phyloP scores from a whole-genome alignment of 1,140 invertebrate species.

The Eueides isabella region DNA sequence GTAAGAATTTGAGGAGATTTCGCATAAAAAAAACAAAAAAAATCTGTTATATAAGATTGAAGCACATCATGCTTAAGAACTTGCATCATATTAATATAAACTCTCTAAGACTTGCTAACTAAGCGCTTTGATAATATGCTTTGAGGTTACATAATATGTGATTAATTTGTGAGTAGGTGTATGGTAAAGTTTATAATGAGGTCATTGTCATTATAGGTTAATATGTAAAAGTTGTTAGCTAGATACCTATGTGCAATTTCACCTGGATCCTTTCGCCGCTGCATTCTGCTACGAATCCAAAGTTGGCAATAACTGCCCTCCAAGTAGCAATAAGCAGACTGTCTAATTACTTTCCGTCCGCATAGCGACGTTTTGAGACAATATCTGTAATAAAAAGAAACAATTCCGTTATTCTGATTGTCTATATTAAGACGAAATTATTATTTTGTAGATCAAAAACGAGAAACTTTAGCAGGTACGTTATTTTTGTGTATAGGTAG shows the following conservation, averaged over 20 bases:
- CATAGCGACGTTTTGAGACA: slow-evolving; percentile 90
- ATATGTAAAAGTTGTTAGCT: slow-evolving; percentile 56
- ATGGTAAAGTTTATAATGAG: neutral
- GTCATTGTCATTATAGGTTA: slow-evolving; percentile 23
- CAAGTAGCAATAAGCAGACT: slow-evolving; percentile 93
- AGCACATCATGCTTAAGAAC: neutral
- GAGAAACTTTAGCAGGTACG: no score
- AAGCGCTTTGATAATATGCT: neutral
- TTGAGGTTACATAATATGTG: neutral
- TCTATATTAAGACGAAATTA: no score
- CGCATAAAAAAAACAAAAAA: no score
- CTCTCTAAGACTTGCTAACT: neutral
- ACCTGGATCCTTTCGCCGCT: slow-evolving; percentile 79
- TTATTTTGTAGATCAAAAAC: no score
- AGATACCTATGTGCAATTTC: slow-evolving; percentile 74
- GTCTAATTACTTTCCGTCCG: slow-evolving; percentile 87
- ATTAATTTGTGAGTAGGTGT: neutral
- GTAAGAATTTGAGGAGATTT: no score
- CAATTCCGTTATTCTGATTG: neutral
- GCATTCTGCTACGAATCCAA: slow-evolving; percentile 85
- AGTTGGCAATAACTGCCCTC: slow-evolving; percentile 90
- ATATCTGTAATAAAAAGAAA: slow-evolving; percentile 78
- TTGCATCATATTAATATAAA: neutral
- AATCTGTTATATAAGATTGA: neutral
- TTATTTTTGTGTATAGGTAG: no score